Base-by-base conservation (phyloP, 2,113 vertebrate genomes). In the human (Homo sapiens) region DNA sequence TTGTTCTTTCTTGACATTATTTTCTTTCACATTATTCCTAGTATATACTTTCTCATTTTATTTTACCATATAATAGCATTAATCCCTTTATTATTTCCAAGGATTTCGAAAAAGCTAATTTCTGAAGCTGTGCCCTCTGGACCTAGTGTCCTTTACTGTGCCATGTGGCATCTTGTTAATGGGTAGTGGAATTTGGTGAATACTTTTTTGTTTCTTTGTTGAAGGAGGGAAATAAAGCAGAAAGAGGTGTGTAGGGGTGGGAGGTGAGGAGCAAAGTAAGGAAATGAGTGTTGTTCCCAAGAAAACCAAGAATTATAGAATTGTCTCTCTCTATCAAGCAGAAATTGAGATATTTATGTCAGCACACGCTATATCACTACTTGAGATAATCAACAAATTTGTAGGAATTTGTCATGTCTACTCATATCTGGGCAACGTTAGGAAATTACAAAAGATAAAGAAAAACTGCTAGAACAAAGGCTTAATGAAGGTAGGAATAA, bases 1-100 rank as follows among this genome's bases (percentile, higher is more conserved):
- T 52, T 95, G n/a, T 61, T 85, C 45, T 86, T 35, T 70, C 75
- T 93, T 85, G 73, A 92, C 2, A 30, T 72, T 66, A 20, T 85
- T 55, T 55, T 12, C 18, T 95, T 88, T 91, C 48, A 82, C 8
- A 45, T 2, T 80, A 70, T 64, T 38, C 48, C 25, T 70, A 12
- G 0, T 30, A 20, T 64, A 68, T 59, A 2, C 8, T 86, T 92
- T 50, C 22, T 79, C 7, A 32, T n/a, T 91, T 89, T 66, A 79
- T 57, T 64, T 73, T 88, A 27, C 48, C 22, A 0, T 22, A 1
- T 32, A 5, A 52, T 13, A 50, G 40, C 38, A 66, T 61, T 88
- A n/a, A 94, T n/a, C 43, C 8, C 16, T 48, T 85, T 59, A 12
- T 0, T 57, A 1, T 96, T 96, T 89, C 66, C 48, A 83, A 57